Evolutionary conservation across 2,888 invertebrate genomes (phyloP).

Genomic region (Zaprionus lineosus): DNA sequence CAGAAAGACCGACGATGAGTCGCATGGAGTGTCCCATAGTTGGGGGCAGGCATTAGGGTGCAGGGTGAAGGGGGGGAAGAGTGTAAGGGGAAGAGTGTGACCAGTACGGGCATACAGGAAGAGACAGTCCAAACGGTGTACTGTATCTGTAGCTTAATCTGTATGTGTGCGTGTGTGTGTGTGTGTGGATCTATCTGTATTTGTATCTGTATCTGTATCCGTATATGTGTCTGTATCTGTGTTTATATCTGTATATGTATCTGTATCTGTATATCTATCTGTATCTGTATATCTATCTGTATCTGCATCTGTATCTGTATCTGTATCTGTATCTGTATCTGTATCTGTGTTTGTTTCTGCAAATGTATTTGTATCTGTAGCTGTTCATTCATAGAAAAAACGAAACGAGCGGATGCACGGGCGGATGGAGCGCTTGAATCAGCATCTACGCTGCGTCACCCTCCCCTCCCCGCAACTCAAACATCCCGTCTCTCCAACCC

Average conservation of each 20-base stretch:
- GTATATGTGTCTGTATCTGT: no score
- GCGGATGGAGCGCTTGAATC: slow-evolving; percentile 76
- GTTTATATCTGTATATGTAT: no score
- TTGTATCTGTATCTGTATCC: no score
- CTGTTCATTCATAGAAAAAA: slow-evolving; percentile 70
- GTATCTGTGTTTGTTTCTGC: not conserved
- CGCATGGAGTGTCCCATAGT: slow-evolving; percentile 46
- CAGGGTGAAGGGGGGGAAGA: slow-evolving; percentile 5
- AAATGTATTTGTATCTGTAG: slow-evolving; percentile 21
- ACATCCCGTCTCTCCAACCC: not conserved
- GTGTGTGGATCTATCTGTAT: slow-evolving; percentile 24
- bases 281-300: slow-evolving; percentile 10
- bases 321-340: slow-evolving; percentile 1
- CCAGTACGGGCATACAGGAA: slow-evolving; percentile 37
- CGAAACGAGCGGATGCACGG: slow-evolving; percentile 73
- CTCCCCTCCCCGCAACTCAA: slow-evolving; percentile 5
- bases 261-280: slow-evolving; percentile 1
- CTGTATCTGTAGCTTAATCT: slow-evolving; percentile 13
- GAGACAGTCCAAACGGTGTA: slow-evolving; percentile 25
- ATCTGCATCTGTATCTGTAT: slow-evolving; percentile 32
- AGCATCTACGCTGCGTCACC: slow-evolving; percentile 34
- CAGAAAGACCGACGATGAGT: slow-evolving; percentile 56
- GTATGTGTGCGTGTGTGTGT: slow-evolving; percentile 19
- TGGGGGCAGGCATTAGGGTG: not conserved
- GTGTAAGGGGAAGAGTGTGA: no score